Percentiles rank a stretch among this genome's conserved stretches.
phyloP scores from a whole-genome alignment of 2,888 invertebrate species.

The Meiosimyza decipiens region DNA sequence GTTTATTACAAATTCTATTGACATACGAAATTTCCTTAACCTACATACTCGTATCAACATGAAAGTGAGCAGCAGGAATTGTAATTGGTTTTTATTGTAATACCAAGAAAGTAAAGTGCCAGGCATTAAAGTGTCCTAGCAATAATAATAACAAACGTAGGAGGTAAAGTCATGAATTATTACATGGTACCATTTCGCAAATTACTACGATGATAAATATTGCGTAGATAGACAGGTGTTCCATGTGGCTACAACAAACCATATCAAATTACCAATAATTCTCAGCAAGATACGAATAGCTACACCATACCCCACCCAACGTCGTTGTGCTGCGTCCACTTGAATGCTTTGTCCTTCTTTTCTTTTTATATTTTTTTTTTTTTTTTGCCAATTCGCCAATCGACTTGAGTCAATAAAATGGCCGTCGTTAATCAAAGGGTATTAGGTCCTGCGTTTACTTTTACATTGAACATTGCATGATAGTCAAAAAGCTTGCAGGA shows the following conservation, averaged over 20 bases:
- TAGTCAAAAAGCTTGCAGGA: slow-evolving; percentile 36
- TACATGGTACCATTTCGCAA: slow-evolving; percentile 15
- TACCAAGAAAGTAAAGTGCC: neutral
- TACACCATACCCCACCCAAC: neutral
- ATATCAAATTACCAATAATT: slow-evolving; percentile 35
- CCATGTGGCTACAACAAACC: neutral
- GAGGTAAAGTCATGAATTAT: slow-evolving; percentile 5
- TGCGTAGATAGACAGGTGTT: slow-evolving; percentile 30
- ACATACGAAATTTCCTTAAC: no score
- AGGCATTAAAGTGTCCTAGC: neutral
- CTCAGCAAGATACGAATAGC: slow-evolving; percentile 9
- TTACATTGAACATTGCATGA: slow-evolving; percentile 33
- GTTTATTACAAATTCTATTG: no score
- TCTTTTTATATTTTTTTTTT: neutral
- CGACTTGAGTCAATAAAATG: slow-evolving; percentile 56
- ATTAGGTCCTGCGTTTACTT: slow-evolving; percentile 50
- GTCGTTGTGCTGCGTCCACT: no score
- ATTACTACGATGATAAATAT: slow-evolving; percentile 18
- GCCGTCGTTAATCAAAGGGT: slow-evolving; percentile 61
- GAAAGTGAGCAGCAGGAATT: no score
- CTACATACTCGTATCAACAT: no score
- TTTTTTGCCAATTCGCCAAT: slow-evolving; percentile 21
- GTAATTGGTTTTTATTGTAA: no score
- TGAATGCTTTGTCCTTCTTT: slow-evolving; percentile 5
- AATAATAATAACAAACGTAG: no score